These are phyloP conservation scores for Charaxes varanes DNA, from an alignment of 1,140 invertebrate genomes.

Conservation along the genomic window DNA sequence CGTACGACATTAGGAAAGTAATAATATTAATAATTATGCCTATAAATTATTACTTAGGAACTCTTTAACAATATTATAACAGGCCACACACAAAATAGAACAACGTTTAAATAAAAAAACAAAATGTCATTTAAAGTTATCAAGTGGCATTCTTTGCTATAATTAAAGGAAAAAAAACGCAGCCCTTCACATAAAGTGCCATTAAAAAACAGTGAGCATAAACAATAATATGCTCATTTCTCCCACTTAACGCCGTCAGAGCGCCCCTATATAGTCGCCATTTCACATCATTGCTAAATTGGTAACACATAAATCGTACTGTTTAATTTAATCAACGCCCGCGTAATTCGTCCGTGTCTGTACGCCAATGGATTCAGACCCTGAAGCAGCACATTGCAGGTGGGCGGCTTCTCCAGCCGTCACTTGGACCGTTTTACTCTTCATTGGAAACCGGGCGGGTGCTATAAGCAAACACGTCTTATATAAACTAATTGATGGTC, in stretches of 20 bases:
- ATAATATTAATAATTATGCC: too few species aligned
- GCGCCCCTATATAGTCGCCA: slow-evolving; percentile 53
- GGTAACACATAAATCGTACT: slow-evolving; percentile 59
- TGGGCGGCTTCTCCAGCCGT: slow-evolving; percentile 84
- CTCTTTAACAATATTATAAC: too few species aligned
- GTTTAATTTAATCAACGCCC: slow-evolving; percentile 67
- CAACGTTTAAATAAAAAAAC: too few species aligned
- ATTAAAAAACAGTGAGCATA: slow-evolving; percentile 16
- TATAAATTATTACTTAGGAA: too few species aligned
- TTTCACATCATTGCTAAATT: slow-evolving; percentile 65
- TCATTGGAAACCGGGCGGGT: slow-evolving; percentile 87
- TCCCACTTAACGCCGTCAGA: slow-evolving; percentile 40
- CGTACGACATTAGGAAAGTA: too few species aligned
- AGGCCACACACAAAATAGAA: too few species aligned
- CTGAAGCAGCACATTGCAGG: slow-evolving; percentile 88
- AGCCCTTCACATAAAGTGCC: slow-evolving; percentile 5
- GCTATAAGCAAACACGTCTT: slow-evolving; percentile 77
- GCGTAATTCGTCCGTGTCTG: slow-evolving; percentile 42
- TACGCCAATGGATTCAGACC: slow-evolving; percentile 38
- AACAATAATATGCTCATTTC: slow-evolving; percentile 29
- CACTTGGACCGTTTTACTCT: slow-evolving; percentile 84
- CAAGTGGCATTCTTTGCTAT: neutral
- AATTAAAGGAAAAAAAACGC: slow-evolving; percentile 12
- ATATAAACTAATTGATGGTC: neutral
- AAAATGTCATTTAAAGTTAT: too few species aligned